Conservation (phyloP, 2,113 vertebrate species). For the Hymenochirus boettgeri region DNA sequence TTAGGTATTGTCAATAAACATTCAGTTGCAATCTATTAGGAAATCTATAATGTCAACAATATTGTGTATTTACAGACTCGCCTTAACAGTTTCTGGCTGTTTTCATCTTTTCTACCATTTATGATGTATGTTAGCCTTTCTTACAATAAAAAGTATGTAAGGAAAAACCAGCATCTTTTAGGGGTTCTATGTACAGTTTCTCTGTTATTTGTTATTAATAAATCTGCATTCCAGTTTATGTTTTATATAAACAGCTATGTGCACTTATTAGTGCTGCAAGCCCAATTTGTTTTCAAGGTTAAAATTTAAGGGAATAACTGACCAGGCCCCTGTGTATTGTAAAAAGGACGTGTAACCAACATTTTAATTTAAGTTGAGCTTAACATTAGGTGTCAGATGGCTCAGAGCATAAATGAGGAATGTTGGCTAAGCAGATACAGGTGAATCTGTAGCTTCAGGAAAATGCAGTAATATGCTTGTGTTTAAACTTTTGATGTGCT, state of each 20-base stretch:
- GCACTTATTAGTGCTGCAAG: conserved; percentile 28
- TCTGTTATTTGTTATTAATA: not conserved
- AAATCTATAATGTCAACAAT: no score
- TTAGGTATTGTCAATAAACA: no score
- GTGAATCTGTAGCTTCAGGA: conserved; percentile 30
- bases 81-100: no score
- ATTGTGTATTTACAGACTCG: no score
- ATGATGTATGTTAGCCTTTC: no score
- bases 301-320: conserved; percentile 35
- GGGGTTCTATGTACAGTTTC: no score
- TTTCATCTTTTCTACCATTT: no score
- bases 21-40: no score
- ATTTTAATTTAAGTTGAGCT: conserved; percentile 25
- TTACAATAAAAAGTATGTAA: no score
- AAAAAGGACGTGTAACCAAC: conserved; percentile 11
- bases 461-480: conserved; percentile 35
- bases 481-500: conserved; percentile 38
- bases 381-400: conserved; percentile 16
- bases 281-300: conserved; percentile 29
- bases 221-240: not conserved
- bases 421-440: conserved; percentile 29
- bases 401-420: conserved; percentile 27
- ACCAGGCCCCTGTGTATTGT: conserved; percentile 25
- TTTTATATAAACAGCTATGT: not conserved
- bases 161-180: no score